Evolutionary conservation across 2,888 invertebrate species (phyloP).

Genomic region (Plutella xylostella): DNA sequence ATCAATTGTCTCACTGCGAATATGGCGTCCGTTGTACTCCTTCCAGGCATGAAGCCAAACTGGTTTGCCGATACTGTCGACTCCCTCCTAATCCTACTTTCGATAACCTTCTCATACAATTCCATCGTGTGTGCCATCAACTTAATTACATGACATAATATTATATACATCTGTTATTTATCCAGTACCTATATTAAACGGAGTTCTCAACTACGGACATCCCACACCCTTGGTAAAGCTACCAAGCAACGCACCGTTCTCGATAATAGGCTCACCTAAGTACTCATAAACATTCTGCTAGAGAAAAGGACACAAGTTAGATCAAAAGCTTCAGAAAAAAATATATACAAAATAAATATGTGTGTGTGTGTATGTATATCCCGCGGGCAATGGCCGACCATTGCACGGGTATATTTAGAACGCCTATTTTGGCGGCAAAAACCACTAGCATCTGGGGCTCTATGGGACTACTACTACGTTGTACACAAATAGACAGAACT

Average conservation of each 20-base stretch:
- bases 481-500: neutral
- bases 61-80: too few relatives aligned
- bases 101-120: too few relatives aligned
- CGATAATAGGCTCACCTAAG: neutral
- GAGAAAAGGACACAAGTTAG: neutral
- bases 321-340: neutral
- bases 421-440: constrained; percentile 48
- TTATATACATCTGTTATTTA: too few relatives aligned
- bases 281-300: constrained; percentile 12
- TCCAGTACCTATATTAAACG: too few relatives aligned
- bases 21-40: too few relatives aligned
- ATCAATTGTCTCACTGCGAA: too few relatives aligned
- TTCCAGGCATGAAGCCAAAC: too few relatives aligned
- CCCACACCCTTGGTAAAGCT: neutral
- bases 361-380: neutral
- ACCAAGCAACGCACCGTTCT: neutral
- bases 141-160: too few relatives aligned
- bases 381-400: constrained; percentile 36
- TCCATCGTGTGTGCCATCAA: too few relatives aligned
- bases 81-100: too few relatives aligned
- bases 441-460: constrained; percentile 31
- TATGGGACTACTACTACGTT: neutral
- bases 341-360: neutral
- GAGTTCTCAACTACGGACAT: too few relatives aligned
- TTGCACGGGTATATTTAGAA: constrained; percentile 32